Base-by-base conservation (phyloP, 2,113 vertebrate genomes). In the Phalacrocorax pelagicus region DNA sequence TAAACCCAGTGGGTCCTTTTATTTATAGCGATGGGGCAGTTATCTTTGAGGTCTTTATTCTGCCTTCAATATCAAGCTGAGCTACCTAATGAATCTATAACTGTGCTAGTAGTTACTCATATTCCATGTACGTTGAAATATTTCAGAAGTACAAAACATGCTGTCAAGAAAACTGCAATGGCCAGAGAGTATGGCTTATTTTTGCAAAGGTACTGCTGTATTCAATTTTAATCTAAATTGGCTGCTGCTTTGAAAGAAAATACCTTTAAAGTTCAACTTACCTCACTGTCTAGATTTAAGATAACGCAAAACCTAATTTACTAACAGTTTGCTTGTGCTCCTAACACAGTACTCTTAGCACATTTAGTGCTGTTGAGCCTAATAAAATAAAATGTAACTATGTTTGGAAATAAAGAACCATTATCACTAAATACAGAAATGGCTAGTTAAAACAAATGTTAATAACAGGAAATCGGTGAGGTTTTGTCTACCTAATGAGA, bases 61-160 rank as follows among this genome's bases (percentile, higher is more conserved):
- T 96, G 79, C 88, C 95, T 95, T 97, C 97, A 97, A 82, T 95
- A 94, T 98, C 98, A 98, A 98, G 98, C 98, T 98, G 98, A 92
- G 98, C 91, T 96, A 92, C 95, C 97, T 98, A 98, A 98, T 98
- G 98, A 98, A 97, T 96, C 96, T 97, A 10, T 98, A 96, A 96
- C 97, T 96, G 80, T 96, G 94, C 96, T 94, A 51, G 88, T 95
- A 95, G 96, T 97, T 96, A 71, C 40, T 94, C 44, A 6, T 97
- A 91, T 96, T 96, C 95, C 84, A 32, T n/a, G 65, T 97, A 51
- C 27, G n/a, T 81, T 90, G 38, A 66, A 96, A 93, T 92, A 95
- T 97, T 98, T 98, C 92, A 96, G 80, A 97, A 96, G 77, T 93
- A 95, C 23, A 83, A 91, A 98, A 97, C 97, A 97, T 94, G 96